Base-by-base conservation (phyloP, 2,797 vertebrate species). In the Pristis pectinata region DNA sequence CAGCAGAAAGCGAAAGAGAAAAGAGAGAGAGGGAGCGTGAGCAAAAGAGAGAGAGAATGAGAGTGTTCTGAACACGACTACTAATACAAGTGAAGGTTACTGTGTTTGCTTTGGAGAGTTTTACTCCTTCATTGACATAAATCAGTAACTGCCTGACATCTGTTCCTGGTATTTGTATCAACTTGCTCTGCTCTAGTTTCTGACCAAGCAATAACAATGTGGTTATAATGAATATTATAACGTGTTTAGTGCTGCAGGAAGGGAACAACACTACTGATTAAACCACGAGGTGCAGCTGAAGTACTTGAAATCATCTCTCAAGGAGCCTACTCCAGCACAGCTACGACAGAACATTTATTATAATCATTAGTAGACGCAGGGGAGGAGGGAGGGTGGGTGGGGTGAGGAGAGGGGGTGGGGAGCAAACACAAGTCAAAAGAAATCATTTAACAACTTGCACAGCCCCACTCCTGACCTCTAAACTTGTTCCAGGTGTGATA, bases 161-260 rank as follows among this genome's bases (percentile, higher is more conserved):
- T 94, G 92, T 34, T 92, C 89, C 89, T 93, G 89, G 61, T 64
- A 93, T 70, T 70, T 93, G n/a, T 93, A 70, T 93, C n/a, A 37
- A 92, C 89, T 64, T 37, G 72, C 49, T n/a, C 24, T 19, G 44
- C 70, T 76, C 67, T 53, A 70, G 87, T 74, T 76, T 72, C 34
- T 76, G 49, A 76, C 70, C 27, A 76, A 94, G 92, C 44, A 56
- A 27, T n/a, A 76, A 53, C 70, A 94, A 53, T 41, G 67, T 70
- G 59, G 22, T 93, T 93, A 72, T 70, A 72, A 34, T 93, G 91
- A 93, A 72, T 44, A 94, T 76, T 49, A 5, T 53, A 76, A 91
- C 2, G 15, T 7, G 34, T 61, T 34, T 56, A 24, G 22, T 67
- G 61, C 92, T 76, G 24, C 22, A 49, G 67, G 24, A 93, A 37